Percentiles rank a stretch among this genome's conserved stretches.
phyloP scores from a whole-genome alignment of 92 coral and sea anemone genomes.

The Parazoanthus darwini region DNA sequence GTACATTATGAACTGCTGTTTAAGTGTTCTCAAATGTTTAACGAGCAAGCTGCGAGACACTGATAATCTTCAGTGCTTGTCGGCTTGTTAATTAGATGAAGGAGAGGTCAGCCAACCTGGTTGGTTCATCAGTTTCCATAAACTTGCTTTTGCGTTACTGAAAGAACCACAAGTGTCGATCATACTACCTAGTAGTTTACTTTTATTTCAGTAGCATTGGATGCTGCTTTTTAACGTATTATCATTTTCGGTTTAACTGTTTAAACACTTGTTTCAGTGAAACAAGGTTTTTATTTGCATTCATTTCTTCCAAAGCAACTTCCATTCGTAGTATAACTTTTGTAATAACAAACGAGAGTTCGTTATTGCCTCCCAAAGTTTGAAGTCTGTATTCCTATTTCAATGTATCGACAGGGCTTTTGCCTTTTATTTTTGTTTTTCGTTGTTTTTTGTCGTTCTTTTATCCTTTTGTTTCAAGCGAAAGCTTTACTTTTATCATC shows the following conservation, averaged over 20 bases:
- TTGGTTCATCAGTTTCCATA: background rate
- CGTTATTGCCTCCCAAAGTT: background rate
- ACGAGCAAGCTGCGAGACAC: background rate
- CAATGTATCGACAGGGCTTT: background rate
- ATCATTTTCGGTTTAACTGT: background rate
- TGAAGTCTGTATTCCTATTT: background rate
- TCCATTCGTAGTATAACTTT: background rate
- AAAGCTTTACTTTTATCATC: background rate
- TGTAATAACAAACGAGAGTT: conserved; percentile 3
- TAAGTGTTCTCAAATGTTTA: conserved; percentile 12
- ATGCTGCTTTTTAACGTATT: conserved; percentile 5
- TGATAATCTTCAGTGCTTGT: background rate
- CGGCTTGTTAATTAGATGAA: background rate
- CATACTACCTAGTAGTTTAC: background rate
- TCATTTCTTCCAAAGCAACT: background rate
- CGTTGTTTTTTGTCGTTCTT: background rate
- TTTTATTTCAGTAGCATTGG: conserved; percentile 5
- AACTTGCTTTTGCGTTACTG: background rate
- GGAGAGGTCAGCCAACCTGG: background rate
- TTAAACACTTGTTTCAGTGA: background rate
- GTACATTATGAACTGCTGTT: conserved; percentile 24
- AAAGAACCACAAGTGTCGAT: background rate
- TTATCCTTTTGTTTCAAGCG: background rate
- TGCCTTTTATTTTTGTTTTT: background rate
- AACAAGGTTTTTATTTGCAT: background rate